A percentile compares a stretch with the other conserved stretches of the same genome.
Conservation (phyloP, 64 coral and sea anemone species). For the Orbicella faveolata region DNA sequence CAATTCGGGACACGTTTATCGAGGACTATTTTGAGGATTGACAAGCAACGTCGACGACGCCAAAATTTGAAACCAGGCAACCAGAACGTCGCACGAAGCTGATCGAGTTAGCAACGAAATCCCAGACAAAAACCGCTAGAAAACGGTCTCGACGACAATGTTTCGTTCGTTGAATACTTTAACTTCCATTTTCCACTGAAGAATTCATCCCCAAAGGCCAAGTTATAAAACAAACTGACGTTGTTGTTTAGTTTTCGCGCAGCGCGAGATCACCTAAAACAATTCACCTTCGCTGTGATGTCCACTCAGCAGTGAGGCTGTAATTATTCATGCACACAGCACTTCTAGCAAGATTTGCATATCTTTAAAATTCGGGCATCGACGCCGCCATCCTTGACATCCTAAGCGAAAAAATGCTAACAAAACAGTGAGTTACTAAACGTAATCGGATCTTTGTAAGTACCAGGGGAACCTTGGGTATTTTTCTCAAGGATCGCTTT, state of each 20-base stretch:
- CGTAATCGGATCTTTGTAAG: not conserved
- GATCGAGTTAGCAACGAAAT: slow-evolving; percentile 5
- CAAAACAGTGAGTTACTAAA: not conserved
- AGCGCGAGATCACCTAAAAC: slow-evolving; percentile 3
- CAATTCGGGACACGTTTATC: not conserved
- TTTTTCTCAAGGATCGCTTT: slow-evolving; percentile 11
- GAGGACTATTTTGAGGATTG: not conserved
- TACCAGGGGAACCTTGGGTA: slow-evolving; percentile 17
- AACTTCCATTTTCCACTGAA: not conserved
- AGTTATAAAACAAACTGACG: not conserved
- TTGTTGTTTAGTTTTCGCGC: slow-evolving; percentile 28
- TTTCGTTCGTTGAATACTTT: not conserved
- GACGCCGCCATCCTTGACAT: not conserved
- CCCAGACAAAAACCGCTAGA: not conserved
- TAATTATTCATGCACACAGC: slow-evolving; percentile 20
- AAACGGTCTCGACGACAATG: not conserved
- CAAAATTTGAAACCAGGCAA: slow-evolving; percentile 40
- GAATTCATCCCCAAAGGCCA: not conserved
- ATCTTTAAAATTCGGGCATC: not conserved
- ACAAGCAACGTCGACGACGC: not conserved
- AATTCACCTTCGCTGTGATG: slow-evolving; percentile 19
- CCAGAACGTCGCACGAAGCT: not conserved
- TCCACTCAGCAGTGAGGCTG: not conserved
- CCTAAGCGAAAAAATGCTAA: not conserved
- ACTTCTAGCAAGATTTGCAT: slow-evolving; percentile 1